Conservation (phyloP, 2,888 invertebrate genomes). For the Drosophila buzzatii region DNA sequence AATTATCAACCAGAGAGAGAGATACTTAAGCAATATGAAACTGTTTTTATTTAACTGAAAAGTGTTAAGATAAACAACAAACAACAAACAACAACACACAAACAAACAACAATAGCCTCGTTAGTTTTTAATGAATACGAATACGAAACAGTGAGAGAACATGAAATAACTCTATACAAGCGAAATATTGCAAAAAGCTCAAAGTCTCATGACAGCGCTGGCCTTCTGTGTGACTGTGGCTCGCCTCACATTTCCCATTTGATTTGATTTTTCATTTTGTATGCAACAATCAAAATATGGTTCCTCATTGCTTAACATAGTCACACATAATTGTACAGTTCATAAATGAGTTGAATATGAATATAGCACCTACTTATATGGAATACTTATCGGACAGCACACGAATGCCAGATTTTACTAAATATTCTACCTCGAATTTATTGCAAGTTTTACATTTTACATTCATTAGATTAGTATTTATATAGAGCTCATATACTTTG, state of each 20-base stretch:
- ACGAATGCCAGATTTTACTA: constrained; percentile 26
- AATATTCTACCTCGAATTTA: constrained; percentile 67
- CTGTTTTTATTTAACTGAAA: constrained; percentile 55
- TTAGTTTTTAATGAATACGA: constrained; percentile 70
- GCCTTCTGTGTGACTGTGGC: background rate
- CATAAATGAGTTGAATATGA: constrained; percentile 46
- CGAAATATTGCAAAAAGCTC: constrained; percentile 69
- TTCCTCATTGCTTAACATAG: constrained; percentile 60
- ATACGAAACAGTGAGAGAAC: constrained; percentile 48
- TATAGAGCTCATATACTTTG: constrained; percentile 21
- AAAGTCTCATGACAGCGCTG: constrained; percentile 2
- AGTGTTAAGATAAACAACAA: constrained; percentile 28
- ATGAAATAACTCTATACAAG: constrained; percentile 44
- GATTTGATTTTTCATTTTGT: constrained; percentile 26
- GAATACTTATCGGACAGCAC: constrained; percentile 20
- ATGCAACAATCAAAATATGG: constrained; percentile 69
- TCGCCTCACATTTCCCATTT: constrained; percentile 22
- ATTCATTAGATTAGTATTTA: constrained; percentile 41
- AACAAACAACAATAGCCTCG: constrained; percentile 74
- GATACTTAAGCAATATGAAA: constrained; percentile 32
- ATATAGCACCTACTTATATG: constrained; percentile 15
- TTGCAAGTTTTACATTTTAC: constrained; percentile 28
- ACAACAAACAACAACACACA: constrained; percentile 9
- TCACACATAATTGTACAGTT: constrained; percentile 47
- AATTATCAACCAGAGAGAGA: constrained; percentile 27